Evolutionary conservation across 2,797 vertebrate species (phyloP).

Genomic region (Coilia nasus): DNA sequence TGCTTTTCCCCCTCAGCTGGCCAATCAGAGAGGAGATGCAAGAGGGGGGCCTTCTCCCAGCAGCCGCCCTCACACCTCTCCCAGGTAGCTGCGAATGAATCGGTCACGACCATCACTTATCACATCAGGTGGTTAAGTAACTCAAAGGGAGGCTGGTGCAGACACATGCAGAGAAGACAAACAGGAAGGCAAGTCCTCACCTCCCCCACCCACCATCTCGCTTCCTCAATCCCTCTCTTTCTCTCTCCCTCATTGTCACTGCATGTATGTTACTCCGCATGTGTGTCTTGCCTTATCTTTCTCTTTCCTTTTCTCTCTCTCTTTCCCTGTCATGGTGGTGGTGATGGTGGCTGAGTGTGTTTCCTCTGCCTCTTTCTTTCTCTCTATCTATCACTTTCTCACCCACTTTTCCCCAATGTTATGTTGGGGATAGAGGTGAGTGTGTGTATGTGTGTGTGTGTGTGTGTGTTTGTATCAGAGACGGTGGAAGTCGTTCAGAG

Average conservation of each 20-base stretch:
- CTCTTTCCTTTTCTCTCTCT: not conserved
- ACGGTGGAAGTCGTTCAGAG: no score
- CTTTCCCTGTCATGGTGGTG: not conserved
- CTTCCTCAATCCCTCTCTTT: not conserved
- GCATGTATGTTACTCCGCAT: no score
- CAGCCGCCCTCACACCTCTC: constrained; percentile 33
- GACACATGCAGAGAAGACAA: constrained; percentile 34
- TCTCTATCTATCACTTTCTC: no score
- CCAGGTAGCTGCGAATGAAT: constrained; percentile 34
- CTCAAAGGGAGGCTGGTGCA: constrained; percentile 29
- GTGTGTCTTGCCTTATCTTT: not conserved
- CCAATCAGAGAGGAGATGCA: not conserved
- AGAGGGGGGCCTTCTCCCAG: not conserved
- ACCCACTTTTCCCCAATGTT: no score
- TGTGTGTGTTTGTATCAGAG: no score
- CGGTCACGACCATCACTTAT: constrained; percentile 40
- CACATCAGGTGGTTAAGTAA: constrained; percentile 37
- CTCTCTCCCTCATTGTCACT: no score
- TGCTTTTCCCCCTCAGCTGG: not conserved
- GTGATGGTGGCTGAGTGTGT: not conserved
- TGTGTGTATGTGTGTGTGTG: no score
- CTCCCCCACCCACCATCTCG: no score
- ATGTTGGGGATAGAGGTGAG: no score
- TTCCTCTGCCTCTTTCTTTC: no score
- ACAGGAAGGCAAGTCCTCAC: not conserved